phyloP scores from a whole-genome alignment of 2,113 vertebrate genomes.

The Otis tarda region DNA sequence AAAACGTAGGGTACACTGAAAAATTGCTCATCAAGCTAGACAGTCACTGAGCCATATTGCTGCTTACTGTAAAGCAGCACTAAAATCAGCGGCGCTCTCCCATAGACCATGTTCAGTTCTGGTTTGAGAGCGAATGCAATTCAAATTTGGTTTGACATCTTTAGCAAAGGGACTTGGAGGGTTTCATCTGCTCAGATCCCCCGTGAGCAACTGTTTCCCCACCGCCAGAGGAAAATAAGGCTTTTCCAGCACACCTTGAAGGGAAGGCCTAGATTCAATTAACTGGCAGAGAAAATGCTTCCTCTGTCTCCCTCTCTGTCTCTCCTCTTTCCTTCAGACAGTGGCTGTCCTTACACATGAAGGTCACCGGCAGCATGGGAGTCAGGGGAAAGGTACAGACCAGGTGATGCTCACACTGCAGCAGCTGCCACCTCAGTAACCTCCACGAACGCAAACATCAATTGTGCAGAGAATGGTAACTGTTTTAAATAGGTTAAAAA shows the following conservation, averaged over 20 bases:
- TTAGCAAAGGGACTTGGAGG: background rate
- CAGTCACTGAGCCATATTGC: background rate
- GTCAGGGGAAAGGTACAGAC: background rate
- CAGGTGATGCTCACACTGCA: background rate
- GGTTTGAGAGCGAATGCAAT: background rate
- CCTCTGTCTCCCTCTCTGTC: background rate
- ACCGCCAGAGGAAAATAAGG: background rate
- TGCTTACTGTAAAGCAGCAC: background rate
- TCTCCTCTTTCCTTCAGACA: background rate
- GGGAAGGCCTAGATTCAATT: conserved; percentile 43
- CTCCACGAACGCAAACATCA: background rate
- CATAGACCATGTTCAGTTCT: background rate
- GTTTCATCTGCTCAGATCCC: background rate
- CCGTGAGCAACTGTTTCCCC: background rate
- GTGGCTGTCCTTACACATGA: conserved; percentile 13
- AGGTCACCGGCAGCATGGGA: background rate
- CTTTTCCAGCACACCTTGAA: conserved; percentile 14
- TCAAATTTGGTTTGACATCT: conserved; percentile 18
- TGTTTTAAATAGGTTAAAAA: conserved; percentile 51
- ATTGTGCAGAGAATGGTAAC: background rate
- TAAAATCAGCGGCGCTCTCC: background rate
- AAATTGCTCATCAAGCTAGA: background rate
- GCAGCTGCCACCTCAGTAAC: conserved; percentile 4
- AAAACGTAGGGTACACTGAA: background rate
- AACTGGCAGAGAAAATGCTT: conserved; percentile 44